These are phyloP conservation scores for Bradypodion pumilum DNA, from an alignment of 2,797 vertebrate genomes.

Conservation along the genomic window DNA sequence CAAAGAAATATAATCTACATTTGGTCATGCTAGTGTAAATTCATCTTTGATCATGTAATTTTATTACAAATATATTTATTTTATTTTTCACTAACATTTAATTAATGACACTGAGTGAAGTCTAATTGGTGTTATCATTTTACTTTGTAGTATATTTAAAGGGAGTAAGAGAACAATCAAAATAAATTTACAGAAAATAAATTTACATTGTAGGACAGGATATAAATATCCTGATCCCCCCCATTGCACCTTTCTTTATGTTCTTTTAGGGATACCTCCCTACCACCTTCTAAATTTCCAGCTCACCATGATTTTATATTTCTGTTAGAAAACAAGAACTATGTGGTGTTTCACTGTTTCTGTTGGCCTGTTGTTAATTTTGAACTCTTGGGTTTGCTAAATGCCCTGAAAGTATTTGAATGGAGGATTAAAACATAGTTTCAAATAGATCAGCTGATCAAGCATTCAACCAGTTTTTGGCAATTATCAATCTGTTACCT, in stretches of 20 bases:
- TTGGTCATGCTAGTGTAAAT: conserved; percentile 19
- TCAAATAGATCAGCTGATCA: too few relatives aligned
- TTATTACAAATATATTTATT: neutral
- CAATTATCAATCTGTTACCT: neutral
- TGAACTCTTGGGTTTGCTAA: neutral
- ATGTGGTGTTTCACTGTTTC: neutral
- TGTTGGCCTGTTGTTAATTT: neutral
- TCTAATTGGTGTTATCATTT: too few relatives aligned
- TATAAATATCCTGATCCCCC: too few relatives aligned
- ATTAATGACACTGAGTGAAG: too few relatives aligned
- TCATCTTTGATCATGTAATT: accelerated
- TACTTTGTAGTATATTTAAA: too few relatives aligned
- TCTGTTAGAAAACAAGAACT: neutral
- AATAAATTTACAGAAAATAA: too few relatives aligned
- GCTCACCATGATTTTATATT: neutral
- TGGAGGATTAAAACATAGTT: neutral
- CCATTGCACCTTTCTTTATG: neutral
- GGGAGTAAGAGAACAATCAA: too few relatives aligned
- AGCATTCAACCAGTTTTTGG: neutral
- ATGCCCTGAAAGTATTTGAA: neutral
- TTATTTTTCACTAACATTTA: too few relatives aligned
- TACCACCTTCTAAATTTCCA: neutral
- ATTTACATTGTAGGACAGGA: too few relatives aligned
- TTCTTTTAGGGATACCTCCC: neutral
- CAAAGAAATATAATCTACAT: conserved; percentile 11